A percentile compares a stretch with the other conserved stretches of the same genome.
phyloP scores from a whole-genome alignment of 2,113 vertebrate genomes.

The Tupaia tana region DNA sequence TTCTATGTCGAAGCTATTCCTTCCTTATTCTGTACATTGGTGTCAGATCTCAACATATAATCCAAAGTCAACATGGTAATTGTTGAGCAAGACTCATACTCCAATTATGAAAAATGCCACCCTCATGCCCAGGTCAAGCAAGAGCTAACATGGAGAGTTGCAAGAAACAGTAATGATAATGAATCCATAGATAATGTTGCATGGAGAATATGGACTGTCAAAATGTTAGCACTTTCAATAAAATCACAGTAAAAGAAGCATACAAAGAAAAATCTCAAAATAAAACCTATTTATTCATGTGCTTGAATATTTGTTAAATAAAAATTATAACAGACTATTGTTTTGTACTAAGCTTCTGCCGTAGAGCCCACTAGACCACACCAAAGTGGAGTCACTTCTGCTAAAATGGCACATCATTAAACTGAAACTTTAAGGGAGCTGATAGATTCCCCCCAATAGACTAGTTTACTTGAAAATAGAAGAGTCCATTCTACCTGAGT shows the following conservation, averaged over 20 bases:
- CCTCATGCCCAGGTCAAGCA: background rate
- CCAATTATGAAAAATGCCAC: background rate
- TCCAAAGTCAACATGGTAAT: constrained; percentile 5
- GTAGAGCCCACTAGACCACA: no score
- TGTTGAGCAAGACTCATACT: background rate
- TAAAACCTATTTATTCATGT: background rate
- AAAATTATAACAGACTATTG: no score
- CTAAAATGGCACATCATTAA: no score
- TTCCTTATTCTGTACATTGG: constrained; percentile 2
- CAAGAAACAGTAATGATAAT: background rate
- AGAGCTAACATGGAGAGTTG: background rate
- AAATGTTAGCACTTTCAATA: background rate
- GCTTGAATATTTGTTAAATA: background rate
- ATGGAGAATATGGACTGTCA: background rate
- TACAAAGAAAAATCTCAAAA: background rate
- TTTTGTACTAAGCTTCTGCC: no score
- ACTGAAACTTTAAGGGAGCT: no score
- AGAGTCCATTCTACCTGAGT: no score
- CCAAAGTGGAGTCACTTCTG: no score
- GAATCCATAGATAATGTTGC: background rate
- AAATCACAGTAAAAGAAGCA: background rate
- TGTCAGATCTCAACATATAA: background rate
- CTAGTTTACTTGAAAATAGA: no score
- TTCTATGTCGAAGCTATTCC: background rate
- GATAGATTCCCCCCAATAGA: no score